Evolutionary conservation across 2,113 vertebrate species (phyloP), one percentile per base, ranked within the genome.

Genomic region (Anser cygnoides): DNA sequence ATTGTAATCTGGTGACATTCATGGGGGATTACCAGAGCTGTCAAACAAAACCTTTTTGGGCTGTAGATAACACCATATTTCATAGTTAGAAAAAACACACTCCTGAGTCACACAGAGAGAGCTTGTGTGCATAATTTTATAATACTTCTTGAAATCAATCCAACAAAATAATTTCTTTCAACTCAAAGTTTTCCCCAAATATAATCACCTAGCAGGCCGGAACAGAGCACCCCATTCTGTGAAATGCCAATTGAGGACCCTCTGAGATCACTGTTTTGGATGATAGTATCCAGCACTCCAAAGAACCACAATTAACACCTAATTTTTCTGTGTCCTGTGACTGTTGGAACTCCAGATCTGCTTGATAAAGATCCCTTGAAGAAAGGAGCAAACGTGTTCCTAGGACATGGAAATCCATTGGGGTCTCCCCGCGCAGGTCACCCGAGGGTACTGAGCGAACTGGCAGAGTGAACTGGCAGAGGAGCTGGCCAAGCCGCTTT

Each of bases 131-230:
- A 0, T 70, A 79, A 91, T 22, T 79, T 67, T 84, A 66, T 70
- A 78, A 68, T 13, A 61, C 49, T 84, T 74, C 46, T 81, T 95
- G 91, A 96, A 96, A 57, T 52, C 44, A 73, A 66, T 62, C 74
- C 96, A 96, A 85, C 62, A 89, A 93, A 95, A 89, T 50, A 73
- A 91, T 46, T 57, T n/a, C 33, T 90, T 95, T 93, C 19, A 46
- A 84, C 54, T 90, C 57, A 57, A 87, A 78, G 49, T 86, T 74
- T 79, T 81, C 19, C 43, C 33, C 44, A 92, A 4, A 87, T 78
- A 81, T 37, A 89, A 92, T 89, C 73, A 90, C 35, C 3, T 19
- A 86, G 35, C 22, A 4, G 5, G 78, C 3, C 3, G 33, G 76
- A 95, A 92, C 31, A 88, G 79, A 88, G 75, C 39, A 72, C 11